These are phyloP conservation scores for Himalopsyche kuldschensis DNA, from an alignment of 2,888 invertebrate species.

Conservation along the genomic window DNA sequence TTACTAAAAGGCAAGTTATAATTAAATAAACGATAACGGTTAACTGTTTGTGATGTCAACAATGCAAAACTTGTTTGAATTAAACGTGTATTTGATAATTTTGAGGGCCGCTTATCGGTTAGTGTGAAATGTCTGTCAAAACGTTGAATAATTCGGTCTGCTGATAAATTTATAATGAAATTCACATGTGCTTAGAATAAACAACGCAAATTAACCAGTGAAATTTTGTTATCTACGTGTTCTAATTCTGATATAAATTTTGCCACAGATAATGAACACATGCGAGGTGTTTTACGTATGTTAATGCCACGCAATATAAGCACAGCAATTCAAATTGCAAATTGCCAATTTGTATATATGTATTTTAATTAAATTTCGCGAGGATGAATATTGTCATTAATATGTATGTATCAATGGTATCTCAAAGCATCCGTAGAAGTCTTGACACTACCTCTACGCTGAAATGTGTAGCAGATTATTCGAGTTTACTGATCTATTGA, in stretches of 20 bases:
- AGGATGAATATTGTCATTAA: too few relatives aligned
- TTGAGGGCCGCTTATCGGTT: neutral
- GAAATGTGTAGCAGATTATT: neutral
- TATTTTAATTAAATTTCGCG: too few relatives aligned
- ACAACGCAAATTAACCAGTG: neutral
- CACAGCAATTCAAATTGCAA: too few relatives aligned
- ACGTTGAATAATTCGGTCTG: neutral
- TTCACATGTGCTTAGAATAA: neutral
- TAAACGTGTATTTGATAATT: neutral
- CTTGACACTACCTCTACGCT: neutral
- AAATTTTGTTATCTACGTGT: too few relatives aligned
- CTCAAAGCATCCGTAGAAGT: neutral
- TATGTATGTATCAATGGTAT: neutral
- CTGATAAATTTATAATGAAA: neutral
- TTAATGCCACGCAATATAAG: too few relatives aligned
- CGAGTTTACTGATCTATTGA: neutral
- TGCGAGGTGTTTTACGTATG: too few relatives aligned
- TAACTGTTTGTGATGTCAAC: neutral
- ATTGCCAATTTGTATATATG: too few relatives aligned
- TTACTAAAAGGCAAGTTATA: constrained; percentile 19
- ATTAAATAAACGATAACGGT: neutral
- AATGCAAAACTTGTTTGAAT: neutral
- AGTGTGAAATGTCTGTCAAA: neutral
- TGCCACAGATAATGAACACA: too few relatives aligned
- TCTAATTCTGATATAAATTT: too few relatives aligned